phyloP scores from a whole-genome alignment of 2,797 vertebrate species.

The Myripristis jacobus region DNA sequence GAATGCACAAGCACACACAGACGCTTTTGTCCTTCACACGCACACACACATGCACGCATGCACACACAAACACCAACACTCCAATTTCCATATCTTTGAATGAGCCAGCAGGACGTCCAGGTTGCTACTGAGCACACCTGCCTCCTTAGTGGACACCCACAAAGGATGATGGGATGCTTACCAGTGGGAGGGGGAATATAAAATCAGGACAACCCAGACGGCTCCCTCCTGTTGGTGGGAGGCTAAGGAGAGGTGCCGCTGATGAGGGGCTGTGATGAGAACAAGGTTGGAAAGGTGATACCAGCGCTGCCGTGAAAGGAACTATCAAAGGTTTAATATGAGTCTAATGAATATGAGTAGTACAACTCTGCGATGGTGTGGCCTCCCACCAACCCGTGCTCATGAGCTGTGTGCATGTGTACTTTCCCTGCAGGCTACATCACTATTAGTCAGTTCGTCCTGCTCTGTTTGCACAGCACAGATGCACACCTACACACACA shows the following conservation, averaged over 20 bases:
- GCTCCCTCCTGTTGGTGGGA: slow-evolving; percentile 8
- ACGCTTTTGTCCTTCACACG: slow-evolving; percentile 20
- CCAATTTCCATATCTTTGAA: slow-evolving; percentile 75
- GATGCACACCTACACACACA: not conserved
- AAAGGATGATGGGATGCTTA: slow-evolving; percentile 61
- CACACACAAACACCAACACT: slow-evolving; percentile 13
- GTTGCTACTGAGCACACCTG: slow-evolving; percentile 65
- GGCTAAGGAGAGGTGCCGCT: not conserved
- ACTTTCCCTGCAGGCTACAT: not conserved
- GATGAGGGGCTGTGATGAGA: slow-evolving; percentile 19
- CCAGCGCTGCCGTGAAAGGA: slow-evolving; percentile 15
- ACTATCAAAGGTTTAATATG: slow-evolving; percentile 27
- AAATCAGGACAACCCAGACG: slow-evolving; percentile 51
- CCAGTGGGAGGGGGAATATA: slow-evolving; percentile 41
- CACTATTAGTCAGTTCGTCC: not conserved
- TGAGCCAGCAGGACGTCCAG: slow-evolving; percentile 63
- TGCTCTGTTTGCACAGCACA: not conserved
- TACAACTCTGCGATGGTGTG: too few species aligned
- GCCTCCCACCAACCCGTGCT: not conserved
- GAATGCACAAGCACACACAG: not conserved
- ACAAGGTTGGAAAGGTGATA: slow-evolving; percentile 13
- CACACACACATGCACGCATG: slow-evolving; percentile 3
- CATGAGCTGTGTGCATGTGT: slow-evolving; percentile 18
- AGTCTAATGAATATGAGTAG: not conserved
- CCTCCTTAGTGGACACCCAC: slow-evolving; percentile 54